phyloP scores from a whole-genome alignment of 2,113 vertebrate genomes.

The Nanorana parkeri region DNA sequence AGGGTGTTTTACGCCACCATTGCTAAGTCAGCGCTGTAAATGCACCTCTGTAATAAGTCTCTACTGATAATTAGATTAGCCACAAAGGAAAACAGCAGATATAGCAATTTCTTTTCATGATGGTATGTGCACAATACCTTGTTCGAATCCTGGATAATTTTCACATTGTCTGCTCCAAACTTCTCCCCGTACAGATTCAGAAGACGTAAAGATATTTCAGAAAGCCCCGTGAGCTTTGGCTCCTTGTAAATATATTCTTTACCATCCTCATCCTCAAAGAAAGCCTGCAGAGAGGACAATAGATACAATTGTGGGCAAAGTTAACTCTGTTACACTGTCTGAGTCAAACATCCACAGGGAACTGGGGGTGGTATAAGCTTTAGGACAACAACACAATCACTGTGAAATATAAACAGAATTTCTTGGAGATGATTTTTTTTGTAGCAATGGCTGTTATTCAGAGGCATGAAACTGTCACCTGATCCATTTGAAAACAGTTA shows the following conservation, averaged over 20 bases:
- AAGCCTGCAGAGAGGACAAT: conserved; percentile 71
- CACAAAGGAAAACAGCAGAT: not conserved
- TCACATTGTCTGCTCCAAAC: conserved; percentile 90
- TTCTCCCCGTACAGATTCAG: conserved; percentile 92
- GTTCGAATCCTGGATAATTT: conserved; percentile 95
- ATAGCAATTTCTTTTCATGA: not conserved
- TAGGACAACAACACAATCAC: too few relatives aligned
- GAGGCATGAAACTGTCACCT: too few relatives aligned
- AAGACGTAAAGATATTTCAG: conserved; percentile 93
- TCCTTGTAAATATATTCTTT: conserved; percentile 98
- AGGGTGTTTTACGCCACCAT: too few relatives aligned
- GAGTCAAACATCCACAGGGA: too few relatives aligned
- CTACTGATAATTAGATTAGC: not conserved
- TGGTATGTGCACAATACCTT: conserved; percentile 76
- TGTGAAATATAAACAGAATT: too few relatives aligned
- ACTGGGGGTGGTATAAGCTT: too few relatives aligned
- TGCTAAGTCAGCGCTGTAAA: too few relatives aligned
- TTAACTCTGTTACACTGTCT: too few relatives aligned
- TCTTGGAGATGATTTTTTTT: too few relatives aligned
- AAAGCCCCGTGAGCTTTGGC: conserved; percentile 92
- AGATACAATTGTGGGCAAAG: not conserved
- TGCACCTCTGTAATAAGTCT: too few relatives aligned
- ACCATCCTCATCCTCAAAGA: conserved; percentile 97
- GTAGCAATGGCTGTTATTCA: too few relatives aligned
- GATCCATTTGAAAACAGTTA: too few relatives aligned